Evolutionary conservation across 2,888 invertebrate species (phyloP).

Genomic region (Callinectes sapidus): DNA sequence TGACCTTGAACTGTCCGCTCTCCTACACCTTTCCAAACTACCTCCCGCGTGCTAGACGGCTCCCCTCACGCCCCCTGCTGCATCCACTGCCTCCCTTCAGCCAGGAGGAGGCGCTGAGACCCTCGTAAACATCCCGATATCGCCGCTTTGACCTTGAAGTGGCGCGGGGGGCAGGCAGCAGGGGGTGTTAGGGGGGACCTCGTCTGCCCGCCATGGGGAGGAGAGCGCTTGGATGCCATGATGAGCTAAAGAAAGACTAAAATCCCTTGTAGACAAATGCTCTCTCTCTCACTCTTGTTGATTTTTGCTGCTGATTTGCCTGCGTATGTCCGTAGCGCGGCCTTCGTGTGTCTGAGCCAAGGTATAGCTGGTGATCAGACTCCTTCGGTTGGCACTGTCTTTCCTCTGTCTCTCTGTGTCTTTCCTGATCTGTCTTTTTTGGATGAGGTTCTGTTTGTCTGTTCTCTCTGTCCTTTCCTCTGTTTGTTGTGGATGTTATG

Average conservation of each 20-base stretch:
- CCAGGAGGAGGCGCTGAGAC: background rate
- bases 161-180: background rate
- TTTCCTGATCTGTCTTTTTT: background rate
- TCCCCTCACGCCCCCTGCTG: slow-evolving; percentile 16
- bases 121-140: background rate
- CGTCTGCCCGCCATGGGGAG: background rate
- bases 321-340: background rate
- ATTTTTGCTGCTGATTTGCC: background rate
- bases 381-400: background rate
- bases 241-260: slow-evolving; percentile 28
- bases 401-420: background rate
- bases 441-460: background rate
- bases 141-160: background rate
- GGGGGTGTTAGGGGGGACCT: background rate
- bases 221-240: slow-evolving; percentile 29
- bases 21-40: slow-evolving; percentile 19
- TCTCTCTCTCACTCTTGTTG: background rate
- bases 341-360: slow-evolving; percentile 34
- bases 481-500: background rate
- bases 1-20: slow-evolving; percentile 36
- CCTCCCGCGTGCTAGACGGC: slow-evolving; percentile 1
- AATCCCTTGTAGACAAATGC: slow-evolving; percentile 16
- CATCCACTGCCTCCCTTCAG: background rate
- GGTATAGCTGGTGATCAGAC: slow-evolving; percentile 24
- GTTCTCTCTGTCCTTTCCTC: background rate